Percentiles rank a stretch among this genome's conserved stretches.
Evolutionary conservation across 2,113 vertebrate species (phyloP).

Genomic region (Recurvirostra avosetta): DNA sequence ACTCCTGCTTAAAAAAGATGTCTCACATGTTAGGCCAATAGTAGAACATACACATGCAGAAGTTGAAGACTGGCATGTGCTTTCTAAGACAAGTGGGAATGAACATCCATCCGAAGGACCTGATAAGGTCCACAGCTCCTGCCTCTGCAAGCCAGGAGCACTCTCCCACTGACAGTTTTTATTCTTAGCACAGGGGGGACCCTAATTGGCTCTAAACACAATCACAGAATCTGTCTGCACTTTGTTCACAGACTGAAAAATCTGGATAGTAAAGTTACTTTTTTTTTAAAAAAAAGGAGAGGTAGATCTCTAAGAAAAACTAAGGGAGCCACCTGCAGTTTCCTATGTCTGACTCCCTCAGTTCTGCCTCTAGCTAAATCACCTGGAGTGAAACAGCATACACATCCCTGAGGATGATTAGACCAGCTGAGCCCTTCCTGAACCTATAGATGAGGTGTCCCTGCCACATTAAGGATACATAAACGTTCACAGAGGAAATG

Average conservation of each 20-base stretch:
- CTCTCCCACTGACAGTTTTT: neutral
- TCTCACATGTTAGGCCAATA: neutral
- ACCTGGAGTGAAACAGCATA: rapidly evolving
- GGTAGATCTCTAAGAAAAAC: neutral
- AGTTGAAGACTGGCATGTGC: neutral
- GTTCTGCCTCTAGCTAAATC: neutral
- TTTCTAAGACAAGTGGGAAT: neutral
- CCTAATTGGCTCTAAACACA: neutral
- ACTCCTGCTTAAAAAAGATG: neutral
- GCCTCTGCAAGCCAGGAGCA: neutral
- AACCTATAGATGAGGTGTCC: neutral
- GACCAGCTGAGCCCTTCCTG: neutral
- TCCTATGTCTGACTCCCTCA: rapidly evolving
- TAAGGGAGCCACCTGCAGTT: neutral
- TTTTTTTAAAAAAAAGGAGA: neutral
- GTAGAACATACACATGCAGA: rapidly evolving
- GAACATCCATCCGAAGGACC: neutral
- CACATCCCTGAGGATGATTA: neutral
- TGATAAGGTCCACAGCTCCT: neutral
- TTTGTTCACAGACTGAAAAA: neutral
- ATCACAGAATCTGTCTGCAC: neutral
- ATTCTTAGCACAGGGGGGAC: neutral
- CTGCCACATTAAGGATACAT: neutral
- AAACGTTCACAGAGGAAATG: neutral
- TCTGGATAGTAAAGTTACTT: neutral